phyloP scores from a whole-genome alignment of 2,888 invertebrate species.

The Operophtera brumata region DNA sequence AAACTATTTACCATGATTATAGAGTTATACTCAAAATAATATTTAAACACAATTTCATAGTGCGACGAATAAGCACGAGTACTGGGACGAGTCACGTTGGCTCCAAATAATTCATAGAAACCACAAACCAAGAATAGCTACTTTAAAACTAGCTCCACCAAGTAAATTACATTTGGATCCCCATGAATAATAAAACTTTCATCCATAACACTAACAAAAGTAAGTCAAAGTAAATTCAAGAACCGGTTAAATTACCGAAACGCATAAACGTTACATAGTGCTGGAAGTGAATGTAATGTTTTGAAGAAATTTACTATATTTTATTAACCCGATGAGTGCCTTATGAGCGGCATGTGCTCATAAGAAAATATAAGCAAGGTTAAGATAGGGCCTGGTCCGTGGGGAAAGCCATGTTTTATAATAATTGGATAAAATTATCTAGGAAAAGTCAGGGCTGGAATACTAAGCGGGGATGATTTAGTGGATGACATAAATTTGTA shows the following conservation, averaged over 20 bases:
- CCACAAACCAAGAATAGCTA: conserved; percentile 2
- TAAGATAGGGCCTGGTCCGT: conserved; percentile 4
- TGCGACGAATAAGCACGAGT: too few species aligned
- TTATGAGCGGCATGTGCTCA: too few species aligned
- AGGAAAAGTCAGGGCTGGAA: conserved; percentile 21
- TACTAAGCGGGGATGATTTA: conserved; percentile 24
- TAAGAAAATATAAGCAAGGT: too few species aligned
- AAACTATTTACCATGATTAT: too few species aligned
- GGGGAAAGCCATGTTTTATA: conserved; percentile 24
- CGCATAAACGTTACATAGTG: conserved; percentile 10
- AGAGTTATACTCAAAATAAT: too few species aligned
- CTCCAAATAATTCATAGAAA: conserved; percentile 2
- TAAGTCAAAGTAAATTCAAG: conserved; percentile 16
- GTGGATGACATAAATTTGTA: conserved; percentile 11
- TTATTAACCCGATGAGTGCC: too few species aligned
- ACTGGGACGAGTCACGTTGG: neutral
- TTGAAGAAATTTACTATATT: conserved; percentile 6
- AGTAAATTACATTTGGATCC: conserved; percentile 21
- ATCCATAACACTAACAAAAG: conserved; percentile 22
- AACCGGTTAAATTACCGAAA: conserved; percentile 11
- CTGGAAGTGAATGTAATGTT: conserved; percentile 2
- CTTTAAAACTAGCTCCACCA: conserved; percentile 11
- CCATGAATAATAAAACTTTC: conserved; percentile 19
- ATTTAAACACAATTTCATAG: too few species aligned
- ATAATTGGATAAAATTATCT: conserved; percentile 33